These are phyloP conservation scores for Parazoanthus atlanticus DNA, from an alignment of 92 coral and sea anemone species.

Conservation along the genomic window DNA sequence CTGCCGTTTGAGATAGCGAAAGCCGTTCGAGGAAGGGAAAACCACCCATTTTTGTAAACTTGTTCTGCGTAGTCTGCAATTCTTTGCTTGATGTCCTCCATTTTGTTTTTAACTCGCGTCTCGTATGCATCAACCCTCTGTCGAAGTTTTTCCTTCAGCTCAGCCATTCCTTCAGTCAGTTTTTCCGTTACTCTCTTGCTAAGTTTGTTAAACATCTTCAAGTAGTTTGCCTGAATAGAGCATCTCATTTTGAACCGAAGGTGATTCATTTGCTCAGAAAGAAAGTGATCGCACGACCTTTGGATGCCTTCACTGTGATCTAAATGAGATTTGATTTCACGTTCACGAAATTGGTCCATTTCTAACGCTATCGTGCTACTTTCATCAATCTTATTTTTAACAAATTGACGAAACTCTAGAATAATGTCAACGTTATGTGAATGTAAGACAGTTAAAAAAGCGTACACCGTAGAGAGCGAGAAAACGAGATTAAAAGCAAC, in stretches of 20 bases:
- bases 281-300: slow-evolving; percentile 72
- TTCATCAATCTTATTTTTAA: slow-evolving; percentile 57
- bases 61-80: slow-evolving; percentile 60
- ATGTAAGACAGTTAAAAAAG: slow-evolving; percentile 68
- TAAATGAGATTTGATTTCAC: slow-evolving; percentile 57
- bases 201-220: slow-evolving; percentile 68
- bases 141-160: slow-evolving; percentile 49
- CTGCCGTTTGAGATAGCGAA: slow-evolving; percentile 43
- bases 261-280: slow-evolving; percentile 61
- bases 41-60: slow-evolving; percentile 73
- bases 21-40: slow-evolving; percentile 65
- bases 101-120: slow-evolving; percentile 44
- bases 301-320: slow-evolving; percentile 71
- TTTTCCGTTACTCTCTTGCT: slow-evolving; percentile 55
- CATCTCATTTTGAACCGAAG: slow-evolving; percentile 73
- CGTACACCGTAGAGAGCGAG: slow-evolving; percentile 70
- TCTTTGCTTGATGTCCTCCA: slow-evolving; percentile 45
- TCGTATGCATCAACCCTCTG: slow-evolving; percentile 44
- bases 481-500: slow-evolving; percentile 65
- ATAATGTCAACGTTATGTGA: slow-evolving; percentile 61
- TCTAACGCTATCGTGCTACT: slow-evolving; percentile 55
- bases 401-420: slow-evolving; percentile 58
- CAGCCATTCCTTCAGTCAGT: slow-evolving; percentile 51
- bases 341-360: slow-evolving; percentile 82
- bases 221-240: slow-evolving; percentile 63